phyloP scores from a whole-genome alignment of 2,797 vertebrate genomes.

The Liparis tanakae region DNA sequence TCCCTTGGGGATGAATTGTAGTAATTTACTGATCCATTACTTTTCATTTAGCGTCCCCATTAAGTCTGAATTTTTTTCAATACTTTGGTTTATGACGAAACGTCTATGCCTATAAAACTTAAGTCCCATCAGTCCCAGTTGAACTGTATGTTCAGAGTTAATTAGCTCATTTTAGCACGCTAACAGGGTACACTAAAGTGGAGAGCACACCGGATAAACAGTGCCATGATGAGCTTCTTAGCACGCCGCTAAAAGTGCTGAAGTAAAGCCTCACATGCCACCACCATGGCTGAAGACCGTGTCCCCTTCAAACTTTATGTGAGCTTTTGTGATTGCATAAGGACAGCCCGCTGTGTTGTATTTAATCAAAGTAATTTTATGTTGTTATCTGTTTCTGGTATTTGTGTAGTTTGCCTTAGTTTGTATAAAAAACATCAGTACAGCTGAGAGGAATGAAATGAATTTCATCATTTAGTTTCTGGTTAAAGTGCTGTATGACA shows the following conservation, averaged over 20 bases:
- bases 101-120: not conserved
- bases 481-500: slow-evolving; percentile 42
- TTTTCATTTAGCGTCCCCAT: not conserved
- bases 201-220: not conserved
- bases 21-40: not conserved
- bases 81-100: not conserved
- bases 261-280: not conserved
- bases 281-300: not conserved
- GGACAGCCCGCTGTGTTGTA: slow-evolving; percentile 13
- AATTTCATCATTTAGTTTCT: slow-evolving; percentile 43
- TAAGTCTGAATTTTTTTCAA: not conserved
- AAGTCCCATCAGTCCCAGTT: not conserved
- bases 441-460: slow-evolving; percentile 16
- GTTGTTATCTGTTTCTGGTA: slow-evolving; percentile 4
- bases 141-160: not conserved
- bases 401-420: slow-evolving; percentile 7
- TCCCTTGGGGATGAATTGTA: not conserved
- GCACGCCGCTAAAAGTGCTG: too few relatives aligned
- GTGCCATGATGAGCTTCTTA: not conserved
- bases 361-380: slow-evolving; percentile 30
- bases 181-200: not conserved
- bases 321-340: slow-evolving; percentile 4
- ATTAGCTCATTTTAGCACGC: not conserved
- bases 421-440: slow-evolving; percentile 18
- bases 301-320: not conserved